phyloP scores from a whole-genome alignment of 2,888 invertebrate species.

The Papilio demoleus region DNA sequence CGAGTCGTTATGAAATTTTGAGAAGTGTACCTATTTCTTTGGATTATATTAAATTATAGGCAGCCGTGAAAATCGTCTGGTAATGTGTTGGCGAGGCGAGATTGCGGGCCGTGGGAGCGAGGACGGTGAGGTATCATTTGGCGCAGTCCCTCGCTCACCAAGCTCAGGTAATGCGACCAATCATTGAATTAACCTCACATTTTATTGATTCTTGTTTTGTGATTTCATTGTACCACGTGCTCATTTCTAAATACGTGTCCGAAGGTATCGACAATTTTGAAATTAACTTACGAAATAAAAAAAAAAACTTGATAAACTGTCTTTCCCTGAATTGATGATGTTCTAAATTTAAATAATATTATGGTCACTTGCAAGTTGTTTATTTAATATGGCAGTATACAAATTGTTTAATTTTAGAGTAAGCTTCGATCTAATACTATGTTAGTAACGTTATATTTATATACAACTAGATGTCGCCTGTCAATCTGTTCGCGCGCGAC shows the following conservation, averaged over 20 bases:
- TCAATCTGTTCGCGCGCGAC: too few species aligned
- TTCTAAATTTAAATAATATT: too few species aligned
- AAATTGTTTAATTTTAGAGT: too few species aligned
- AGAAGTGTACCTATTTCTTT: slow-evolving; percentile 79
- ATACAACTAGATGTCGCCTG: too few species aligned
- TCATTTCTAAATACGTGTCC: neutral
- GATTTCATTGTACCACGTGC: slow-evolving; percentile 7
- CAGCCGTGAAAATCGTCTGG: slow-evolving; percentile 81
- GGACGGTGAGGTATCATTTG: slow-evolving; percentile 72
- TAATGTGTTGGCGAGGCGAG: slow-evolving; percentile 78
- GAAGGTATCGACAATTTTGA: neutral
- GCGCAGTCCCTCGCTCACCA: slow-evolving; percentile 65
- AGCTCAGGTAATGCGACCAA: slow-evolving; percentile 75
- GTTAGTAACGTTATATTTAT: too few species aligned
- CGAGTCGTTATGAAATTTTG: slow-evolving; percentile 52
- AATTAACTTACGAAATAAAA: neutral
- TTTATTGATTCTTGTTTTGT: slow-evolving; percentile 71
- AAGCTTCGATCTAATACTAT: too few species aligned
- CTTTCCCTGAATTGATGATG: too few species aligned
- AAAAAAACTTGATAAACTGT: neutral
- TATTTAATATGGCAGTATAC: too few species aligned
- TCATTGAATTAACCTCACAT: slow-evolving; percentile 78
- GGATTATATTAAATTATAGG: slow-evolving; percentile 83
- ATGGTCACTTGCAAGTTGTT: too few species aligned
- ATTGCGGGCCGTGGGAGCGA: slow-evolving; percentile 78